phyloP scores from a whole-genome alignment of 2,113 vertebrate species.

The Podarcis raffonei region DNA sequence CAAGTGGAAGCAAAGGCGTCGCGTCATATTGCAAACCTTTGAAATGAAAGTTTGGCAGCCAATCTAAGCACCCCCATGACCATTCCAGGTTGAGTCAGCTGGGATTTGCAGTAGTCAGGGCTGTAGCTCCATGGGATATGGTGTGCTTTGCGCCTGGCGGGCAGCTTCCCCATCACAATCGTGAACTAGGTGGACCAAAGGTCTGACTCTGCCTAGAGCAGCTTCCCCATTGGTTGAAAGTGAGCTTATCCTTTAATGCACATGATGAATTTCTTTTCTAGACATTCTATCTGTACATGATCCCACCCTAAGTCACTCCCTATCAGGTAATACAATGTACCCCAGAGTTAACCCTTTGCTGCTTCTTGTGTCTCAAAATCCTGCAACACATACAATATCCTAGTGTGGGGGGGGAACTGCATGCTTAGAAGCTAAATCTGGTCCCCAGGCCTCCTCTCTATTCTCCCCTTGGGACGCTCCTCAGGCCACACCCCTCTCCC shows the following conservation, averaged over 20 bases:
- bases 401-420: too few species aligned
- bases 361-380: too few species aligned
- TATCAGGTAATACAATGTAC: background rate
- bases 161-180: too few species aligned
- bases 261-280: background rate
- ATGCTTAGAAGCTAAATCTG: too few species aligned
- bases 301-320: background rate
- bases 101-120: background rate
- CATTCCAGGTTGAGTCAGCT: too few species aligned
- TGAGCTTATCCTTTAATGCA: background rate
- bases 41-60: background rate
- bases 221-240: background rate
- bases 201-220: background rate
- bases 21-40: background rate
- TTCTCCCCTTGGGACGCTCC: too few species aligned
- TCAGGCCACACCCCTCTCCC: too few species aligned
- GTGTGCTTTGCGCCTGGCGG: too few species aligned
- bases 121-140: background rate
- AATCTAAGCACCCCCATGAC: background rate
- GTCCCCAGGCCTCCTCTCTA: too few species aligned
- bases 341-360: background rate
- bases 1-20: background rate
- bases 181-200: background rate
- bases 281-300: background rate
- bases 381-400: background rate